Evolutionary conservation across 2,888 invertebrate species (phyloP), one percentile per base, ranked within the genome.

Genomic region (Ophion ellenae): DNA sequence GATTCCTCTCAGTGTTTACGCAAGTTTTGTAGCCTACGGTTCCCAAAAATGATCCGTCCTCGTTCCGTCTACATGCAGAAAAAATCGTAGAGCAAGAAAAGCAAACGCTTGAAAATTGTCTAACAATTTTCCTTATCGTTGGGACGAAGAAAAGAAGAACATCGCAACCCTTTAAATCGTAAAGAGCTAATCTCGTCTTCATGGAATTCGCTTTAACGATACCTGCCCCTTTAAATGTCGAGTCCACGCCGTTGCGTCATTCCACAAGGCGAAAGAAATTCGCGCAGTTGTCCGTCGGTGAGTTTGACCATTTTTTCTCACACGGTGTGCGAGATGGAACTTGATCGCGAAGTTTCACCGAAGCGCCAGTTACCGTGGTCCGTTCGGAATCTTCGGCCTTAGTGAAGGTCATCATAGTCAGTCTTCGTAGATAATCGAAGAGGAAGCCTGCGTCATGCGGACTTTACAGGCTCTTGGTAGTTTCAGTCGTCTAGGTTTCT

Each of bases 271-370:
- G 87, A 80, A 74, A 89, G 88, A 89, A 90, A 88, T 85, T 88
- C 90, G 47, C 90, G 89, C 80, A 92, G 91, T 88, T 91, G 91
- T 86, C 90, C 91, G 47, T 90, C 91, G 86, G 90, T 91, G 80
- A 88, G 89, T 87, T 71, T 28, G 10, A 47, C 53, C 24, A 28
- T 74, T 79, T 75, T n/a, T 47, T 10, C 28, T 64, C 64, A 2
- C 53, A 36, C 40, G 9, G 40, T 40, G 40, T 40, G 59, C 32
- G 11, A 11, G 20, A 20, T 71, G 69, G 61, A 20, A 3, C 63
- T 64, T 24, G 32, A 32, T 78, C 53, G 45, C 40, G 7, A 11
- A 53, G 11, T 17, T 47, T 70, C 70, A 53, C 17, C 28, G 32
- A 53, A 70, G 14, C 24, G 20, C 47, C 24, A 53, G 24, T 74